Percentiles rank a stretch among this genome's conserved stretches.
phyloP scores from a whole-genome alignment of 2,797 vertebrate genomes.

The Crotalus adamanteus region DNA sequence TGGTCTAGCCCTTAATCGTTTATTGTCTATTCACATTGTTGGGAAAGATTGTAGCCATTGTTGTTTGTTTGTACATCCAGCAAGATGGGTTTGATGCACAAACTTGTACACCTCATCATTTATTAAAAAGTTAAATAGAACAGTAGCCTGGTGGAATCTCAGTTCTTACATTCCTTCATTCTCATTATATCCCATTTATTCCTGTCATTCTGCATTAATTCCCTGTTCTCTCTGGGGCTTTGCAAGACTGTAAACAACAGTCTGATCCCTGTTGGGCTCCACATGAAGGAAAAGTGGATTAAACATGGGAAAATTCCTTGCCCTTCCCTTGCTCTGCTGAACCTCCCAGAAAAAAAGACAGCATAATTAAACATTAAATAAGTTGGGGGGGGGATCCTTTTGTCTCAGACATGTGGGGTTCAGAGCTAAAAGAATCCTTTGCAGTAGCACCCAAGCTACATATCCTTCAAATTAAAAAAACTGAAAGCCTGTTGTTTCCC shows the following conservation, averaged over 20 bases:
- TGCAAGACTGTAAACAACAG: background rate
- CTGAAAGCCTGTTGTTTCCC: constrained; percentile 26
- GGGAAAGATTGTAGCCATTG: background rate
- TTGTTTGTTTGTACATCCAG: background rate
- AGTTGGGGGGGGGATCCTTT: background rate
- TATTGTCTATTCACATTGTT: background rate
- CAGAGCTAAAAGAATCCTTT: background rate
- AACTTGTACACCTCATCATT: background rate
- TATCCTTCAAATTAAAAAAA: constrained; percentile 36
- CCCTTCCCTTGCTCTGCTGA: background rate
- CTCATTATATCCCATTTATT: background rate
- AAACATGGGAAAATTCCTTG: background rate
- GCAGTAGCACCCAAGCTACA: background rate
- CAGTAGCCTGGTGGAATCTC: background rate
- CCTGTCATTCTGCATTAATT: background rate
- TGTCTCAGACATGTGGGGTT: background rate
- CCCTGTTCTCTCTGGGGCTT: background rate
- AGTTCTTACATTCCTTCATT: background rate
- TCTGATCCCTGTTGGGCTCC: background rate
- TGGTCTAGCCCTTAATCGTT: background rate
- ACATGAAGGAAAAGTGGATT: background rate
- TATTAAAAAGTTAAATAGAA: background rate
- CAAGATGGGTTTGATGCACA: background rate
- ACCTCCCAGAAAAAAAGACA: background rate
- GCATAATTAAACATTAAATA: background rate